phyloP scores from a whole-genome alignment of 2,888 invertebrate genomes.

The Drosophila eohydei region DNA sequence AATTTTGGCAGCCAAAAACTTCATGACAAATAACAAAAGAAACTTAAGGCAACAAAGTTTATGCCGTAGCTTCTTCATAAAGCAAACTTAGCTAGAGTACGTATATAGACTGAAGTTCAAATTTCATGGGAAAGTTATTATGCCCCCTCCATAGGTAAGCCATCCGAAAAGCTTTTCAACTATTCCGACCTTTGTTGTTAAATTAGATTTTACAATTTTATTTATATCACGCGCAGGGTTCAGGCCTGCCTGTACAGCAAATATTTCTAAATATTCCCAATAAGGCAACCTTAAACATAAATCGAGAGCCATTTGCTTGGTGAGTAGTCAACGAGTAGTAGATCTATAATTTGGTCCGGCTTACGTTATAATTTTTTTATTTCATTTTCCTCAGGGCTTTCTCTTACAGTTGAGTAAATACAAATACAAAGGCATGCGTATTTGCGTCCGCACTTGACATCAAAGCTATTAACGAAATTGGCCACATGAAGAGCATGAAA shows the following conservation, averaged over 20 bases:
- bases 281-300: background rate
- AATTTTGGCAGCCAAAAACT: slow-evolving; percentile 7
- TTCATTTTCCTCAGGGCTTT: background rate
- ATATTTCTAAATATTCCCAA: background rate
- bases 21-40: slow-evolving; percentile 9
- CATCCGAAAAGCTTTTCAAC: slow-evolving; percentile 13
- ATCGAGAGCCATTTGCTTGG: background rate
- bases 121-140: background rate
- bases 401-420: slow-evolving; percentile 20
- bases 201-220: slow-evolving; percentile 5
- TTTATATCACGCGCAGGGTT: slow-evolving; percentile 5
- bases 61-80: slow-evolving; percentile 1
- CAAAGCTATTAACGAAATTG: slow-evolving; percentile 25
- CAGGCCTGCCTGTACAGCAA: background rate
- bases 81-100: background rate
- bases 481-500: background rate
- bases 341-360: slow-evolving; percentile 6
- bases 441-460: slow-evolving; percentile 17
- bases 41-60: slow-evolving; percentile 12
- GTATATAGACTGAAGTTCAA: background rate
- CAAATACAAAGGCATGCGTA: slow-evolving; percentile 10
- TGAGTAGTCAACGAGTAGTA: background rate
- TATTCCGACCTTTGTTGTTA: slow-evolving; percentile 13
- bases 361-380: background rate
- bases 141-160: background rate